These are phyloP conservation scores for Hydrolagus affinis DNA, from an alignment of 2,113 vertebrate species.

Conservation along the genomic window DNA sequence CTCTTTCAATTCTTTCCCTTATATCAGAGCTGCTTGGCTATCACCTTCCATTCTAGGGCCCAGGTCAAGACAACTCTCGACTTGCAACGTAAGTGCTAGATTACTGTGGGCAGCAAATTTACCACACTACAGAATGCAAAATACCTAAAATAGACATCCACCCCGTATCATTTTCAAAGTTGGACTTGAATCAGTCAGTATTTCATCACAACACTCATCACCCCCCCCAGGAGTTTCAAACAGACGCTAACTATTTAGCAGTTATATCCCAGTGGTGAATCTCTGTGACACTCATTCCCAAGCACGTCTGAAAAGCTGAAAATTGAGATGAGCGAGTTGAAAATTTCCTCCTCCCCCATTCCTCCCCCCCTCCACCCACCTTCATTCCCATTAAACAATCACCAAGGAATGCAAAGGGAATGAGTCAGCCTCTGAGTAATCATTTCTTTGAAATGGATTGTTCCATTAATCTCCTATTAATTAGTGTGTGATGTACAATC, in stretches of 20 bases:
- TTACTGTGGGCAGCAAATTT: neutral
- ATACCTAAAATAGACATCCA: neutral
- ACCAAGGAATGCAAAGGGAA: neutral
- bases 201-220: neutral
- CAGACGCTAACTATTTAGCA: neutral
- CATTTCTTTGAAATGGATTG: neutral
- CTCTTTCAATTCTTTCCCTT: neutral
- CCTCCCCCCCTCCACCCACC: too few relatives aligned
- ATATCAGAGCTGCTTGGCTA: neutral
- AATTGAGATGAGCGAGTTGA: neutral
- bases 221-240: neutral
- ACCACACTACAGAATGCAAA: neutral
- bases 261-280: neutral
- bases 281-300: neutral
- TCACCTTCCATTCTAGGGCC: neutral
- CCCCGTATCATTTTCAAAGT: neutral
- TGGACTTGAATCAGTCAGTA: neutral
- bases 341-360: neutral
- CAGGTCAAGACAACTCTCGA: neutral
- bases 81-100: too few relatives aligned
- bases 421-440: neutral
- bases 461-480: slow-evolving; percentile 4
- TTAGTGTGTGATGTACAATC: slow-evolving; percentile 17
- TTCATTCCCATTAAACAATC: slow-evolving; percentile 2
- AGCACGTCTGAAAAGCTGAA: neutral